Percentiles rank a stretch among this genome's conserved stretches.
These are phyloP conservation scores for Melolontha melolontha DNA, from an alignment of 2,888 invertebrate genomes.

Conservation along the genomic window DNA sequence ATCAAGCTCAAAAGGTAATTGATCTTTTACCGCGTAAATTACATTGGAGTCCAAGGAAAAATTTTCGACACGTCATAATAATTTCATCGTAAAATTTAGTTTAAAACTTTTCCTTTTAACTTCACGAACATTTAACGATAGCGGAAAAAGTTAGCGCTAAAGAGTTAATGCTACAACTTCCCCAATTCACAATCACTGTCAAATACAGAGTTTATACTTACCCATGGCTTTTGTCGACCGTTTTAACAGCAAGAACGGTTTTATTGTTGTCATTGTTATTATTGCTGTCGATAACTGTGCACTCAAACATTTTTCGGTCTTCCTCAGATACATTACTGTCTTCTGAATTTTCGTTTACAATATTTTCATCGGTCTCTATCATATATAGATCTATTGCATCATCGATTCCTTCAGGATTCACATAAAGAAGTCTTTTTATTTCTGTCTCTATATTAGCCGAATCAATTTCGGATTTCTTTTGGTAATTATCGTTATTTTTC, in stretches of 20 bases:
- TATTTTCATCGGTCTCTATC: not conserved
- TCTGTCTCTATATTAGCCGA: constrained; percentile 7
- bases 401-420: constrained; percentile 24
- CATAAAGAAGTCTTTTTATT: constrained; percentile 30
- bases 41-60: too few relatives aligned
- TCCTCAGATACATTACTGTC: not conserved
- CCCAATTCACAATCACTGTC: too few relatives aligned
- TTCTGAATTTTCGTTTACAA: not conserved
- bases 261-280: not conserved
- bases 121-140: too few relatives aligned
- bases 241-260: constrained; percentile 2
- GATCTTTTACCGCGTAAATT: too few relatives aligned
- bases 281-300: not conserved
- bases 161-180: too few relatives aligned
- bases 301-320: not conserved
- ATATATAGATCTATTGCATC: constrained; percentile 7
- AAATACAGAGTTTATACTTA: not conserved
- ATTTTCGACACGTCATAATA: too few relatives aligned
- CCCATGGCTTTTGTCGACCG: not conserved
- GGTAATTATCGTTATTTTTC: constrained; percentile 3
- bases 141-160: too few relatives aligned
- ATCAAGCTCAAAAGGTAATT: too few relatives aligned
- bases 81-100: too few relatives aligned
- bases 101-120: too few relatives aligned
- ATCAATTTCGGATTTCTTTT: not conserved